Percentiles rank a stretch among this genome's conserved stretches.
phyloP scores from a whole-genome alignment of 2,113 vertebrate genomes.

The Hydrolagus affinis region DNA sequence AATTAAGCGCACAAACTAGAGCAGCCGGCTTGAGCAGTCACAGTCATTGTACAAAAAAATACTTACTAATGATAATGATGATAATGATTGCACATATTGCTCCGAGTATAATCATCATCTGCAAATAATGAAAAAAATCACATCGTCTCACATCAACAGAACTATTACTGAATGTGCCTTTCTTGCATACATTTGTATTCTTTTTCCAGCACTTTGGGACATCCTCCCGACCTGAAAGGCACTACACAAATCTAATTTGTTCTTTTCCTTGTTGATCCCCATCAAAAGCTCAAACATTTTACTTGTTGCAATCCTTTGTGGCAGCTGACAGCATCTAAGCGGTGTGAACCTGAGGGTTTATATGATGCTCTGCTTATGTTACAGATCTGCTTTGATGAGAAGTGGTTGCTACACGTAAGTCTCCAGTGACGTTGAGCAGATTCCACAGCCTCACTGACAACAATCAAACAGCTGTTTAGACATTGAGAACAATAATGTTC shows the following conservation, averaged over 20 bases:
- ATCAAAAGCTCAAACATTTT: background rate
- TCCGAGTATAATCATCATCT: slow-evolving; percentile 61
- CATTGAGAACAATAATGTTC: too few relatives aligned
- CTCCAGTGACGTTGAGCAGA: too few relatives aligned
- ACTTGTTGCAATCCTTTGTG: too few relatives aligned
- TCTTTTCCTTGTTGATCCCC: background rate
- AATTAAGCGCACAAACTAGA: background rate
- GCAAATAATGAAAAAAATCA: slow-evolving; percentile 35
- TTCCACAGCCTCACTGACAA: too few relatives aligned
- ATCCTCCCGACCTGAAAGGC: too few relatives aligned
- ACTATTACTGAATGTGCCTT: background rate
- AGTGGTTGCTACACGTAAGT: too few relatives aligned
- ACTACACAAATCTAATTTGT: too few relatives aligned
- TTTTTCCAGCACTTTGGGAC: background rate
- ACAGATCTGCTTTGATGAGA: too few relatives aligned
- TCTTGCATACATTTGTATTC: background rate
- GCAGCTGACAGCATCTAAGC: too few relatives aligned
- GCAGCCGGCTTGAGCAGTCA: background rate
- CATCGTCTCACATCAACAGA: background rate
- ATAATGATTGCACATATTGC: slow-evolving; percentile 55
- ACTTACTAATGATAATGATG: slow-evolving; percentile 60
- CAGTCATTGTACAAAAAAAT: background rate
- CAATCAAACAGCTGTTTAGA: too few relatives aligned
- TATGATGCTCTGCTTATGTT: too few relatives aligned
- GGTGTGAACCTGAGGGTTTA: too few relatives aligned